phyloP scores from a whole-genome alignment of 2,888 invertebrate species.

The Campoplex nolae region DNA sequence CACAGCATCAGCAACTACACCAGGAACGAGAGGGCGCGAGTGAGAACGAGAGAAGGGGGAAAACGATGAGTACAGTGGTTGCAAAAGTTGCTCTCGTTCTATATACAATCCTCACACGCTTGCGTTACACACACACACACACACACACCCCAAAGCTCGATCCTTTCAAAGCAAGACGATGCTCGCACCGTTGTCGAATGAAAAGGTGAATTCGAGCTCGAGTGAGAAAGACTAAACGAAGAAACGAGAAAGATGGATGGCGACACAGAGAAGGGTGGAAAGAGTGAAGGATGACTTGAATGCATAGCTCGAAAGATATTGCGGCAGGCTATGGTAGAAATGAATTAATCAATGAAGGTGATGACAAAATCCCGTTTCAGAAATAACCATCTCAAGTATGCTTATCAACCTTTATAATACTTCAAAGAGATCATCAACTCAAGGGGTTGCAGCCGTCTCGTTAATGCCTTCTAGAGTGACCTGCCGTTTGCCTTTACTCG shows the following conservation, averaged over 20 bases:
- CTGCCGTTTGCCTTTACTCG: constrained; percentile 2
- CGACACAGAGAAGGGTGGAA: constrained; percentile 13
- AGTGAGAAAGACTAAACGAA: constrained; percentile 57
- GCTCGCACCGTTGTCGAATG: constrained; percentile 45
- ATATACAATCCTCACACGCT: constrained; percentile 8
- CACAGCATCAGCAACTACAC: constrained; percentile 57
- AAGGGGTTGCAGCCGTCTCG: not conserved
- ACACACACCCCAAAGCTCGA: not conserved
- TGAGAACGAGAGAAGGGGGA: constrained; percentile 13
- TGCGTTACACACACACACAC: not conserved
- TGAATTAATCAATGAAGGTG: constrained; percentile 41
- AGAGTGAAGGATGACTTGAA: constrained; percentile 16
- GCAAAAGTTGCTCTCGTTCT: constrained; percentile 46
- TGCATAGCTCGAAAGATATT: constrained; percentile 24
- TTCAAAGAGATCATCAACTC: constrained; percentile 22
- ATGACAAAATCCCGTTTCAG: not conserved
- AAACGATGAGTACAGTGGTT: constrained; percentile 33
- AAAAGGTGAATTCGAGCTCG: constrained; percentile 36
- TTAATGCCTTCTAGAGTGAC: constrained; percentile 19
- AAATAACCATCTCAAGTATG: constrained; percentile 36
- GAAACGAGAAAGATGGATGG: constrained; percentile 18
- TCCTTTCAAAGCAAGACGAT: constrained; percentile 43
- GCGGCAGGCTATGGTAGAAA: constrained; percentile 8
- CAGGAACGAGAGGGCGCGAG: constrained; percentile 43
- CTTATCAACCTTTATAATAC: constrained; percentile 33